These are phyloP conservation scores for Ecliptopera silaceata DNA, from an alignment of 2,888 invertebrate species.

Conservation along the genomic window DNA sequence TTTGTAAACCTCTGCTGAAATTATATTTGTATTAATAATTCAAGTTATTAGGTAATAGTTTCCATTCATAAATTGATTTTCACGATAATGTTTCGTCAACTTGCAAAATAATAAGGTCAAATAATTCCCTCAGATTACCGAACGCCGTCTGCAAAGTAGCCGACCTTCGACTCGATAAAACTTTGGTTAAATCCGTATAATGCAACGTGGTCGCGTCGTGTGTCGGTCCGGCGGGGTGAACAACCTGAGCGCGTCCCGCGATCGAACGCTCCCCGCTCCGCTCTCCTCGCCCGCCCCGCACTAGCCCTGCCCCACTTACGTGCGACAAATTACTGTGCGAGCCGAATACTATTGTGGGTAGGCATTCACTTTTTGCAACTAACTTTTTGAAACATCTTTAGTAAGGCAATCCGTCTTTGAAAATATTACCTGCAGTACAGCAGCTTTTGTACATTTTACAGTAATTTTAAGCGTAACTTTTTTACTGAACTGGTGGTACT, in stretches of 20 bases:
- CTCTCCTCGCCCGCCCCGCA: constrained; percentile 44
- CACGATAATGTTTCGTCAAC: not conserved
- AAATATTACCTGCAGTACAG: no score
- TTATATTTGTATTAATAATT: not conserved
- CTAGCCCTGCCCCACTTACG: constrained; percentile 45
- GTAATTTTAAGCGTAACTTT: no score
- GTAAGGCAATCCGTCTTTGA: no score
- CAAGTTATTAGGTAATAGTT: no score
- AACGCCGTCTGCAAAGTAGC: constrained; percentile 6
- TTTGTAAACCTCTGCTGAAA: not conserved
- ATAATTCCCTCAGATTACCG: not conserved
- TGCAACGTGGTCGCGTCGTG: constrained; percentile 52
- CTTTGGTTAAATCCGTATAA: constrained; percentile 34
- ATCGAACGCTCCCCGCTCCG: constrained; percentile 64
- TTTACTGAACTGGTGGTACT: not conserved
- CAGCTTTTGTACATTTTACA: no score
- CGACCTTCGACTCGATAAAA: constrained; percentile 23
- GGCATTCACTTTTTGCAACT: constrained; percentile 34
- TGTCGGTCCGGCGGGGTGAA: constrained; percentile 64
- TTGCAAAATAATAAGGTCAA: not conserved
- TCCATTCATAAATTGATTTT: not conserved
- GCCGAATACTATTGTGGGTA: constrained; percentile 34
- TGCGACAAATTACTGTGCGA: constrained; percentile 51
- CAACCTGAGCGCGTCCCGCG: constrained; percentile 74
- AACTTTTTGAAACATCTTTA: constrained; percentile 1